These are phyloP conservation scores for Koerneria pararmatus DNA, from an alignment of 2,888 invertebrate species.

Conservation along the genomic window DNA sequence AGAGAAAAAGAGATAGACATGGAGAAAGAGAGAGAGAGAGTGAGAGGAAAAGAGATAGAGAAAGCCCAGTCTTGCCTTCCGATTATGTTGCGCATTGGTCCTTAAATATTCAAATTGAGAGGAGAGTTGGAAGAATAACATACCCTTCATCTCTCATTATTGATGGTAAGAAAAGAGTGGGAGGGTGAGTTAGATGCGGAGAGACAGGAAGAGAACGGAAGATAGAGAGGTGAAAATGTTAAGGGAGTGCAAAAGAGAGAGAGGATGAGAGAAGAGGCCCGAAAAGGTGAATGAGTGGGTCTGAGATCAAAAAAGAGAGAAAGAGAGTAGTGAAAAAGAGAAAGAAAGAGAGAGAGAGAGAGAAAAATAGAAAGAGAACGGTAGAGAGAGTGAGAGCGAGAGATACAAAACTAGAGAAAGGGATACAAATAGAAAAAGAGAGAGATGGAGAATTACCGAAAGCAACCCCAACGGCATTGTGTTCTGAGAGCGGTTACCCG, in stretches of 20 bases:
- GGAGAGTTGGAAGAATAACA: too few relatives aligned
- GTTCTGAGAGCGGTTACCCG: too few relatives aligned
- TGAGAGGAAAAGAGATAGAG: conserved; percentile 10
- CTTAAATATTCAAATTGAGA: too few relatives aligned
- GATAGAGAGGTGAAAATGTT: conserved; percentile 5
- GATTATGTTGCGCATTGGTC: background rate
- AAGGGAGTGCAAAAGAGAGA: background rate
- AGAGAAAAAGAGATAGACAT: conserved; percentile 4
- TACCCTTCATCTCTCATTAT: background rate
- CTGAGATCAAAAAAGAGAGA: too few relatives aligned
- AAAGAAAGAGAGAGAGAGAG: too few relatives aligned
- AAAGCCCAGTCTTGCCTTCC: background rate
- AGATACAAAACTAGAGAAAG: too few relatives aligned
- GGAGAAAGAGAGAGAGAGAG: conserved; percentile 7
- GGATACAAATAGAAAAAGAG: too few relatives aligned
- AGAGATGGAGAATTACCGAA: too few relatives aligned
- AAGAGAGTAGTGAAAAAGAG: too few relatives aligned
- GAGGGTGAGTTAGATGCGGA: background rate
- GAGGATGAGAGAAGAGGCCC: background rate
- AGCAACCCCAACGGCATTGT: too few relatives aligned
- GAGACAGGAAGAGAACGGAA: background rate
- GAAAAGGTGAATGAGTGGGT: background rate
- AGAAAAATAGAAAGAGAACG: too few relatives aligned
- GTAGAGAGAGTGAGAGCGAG: too few relatives aligned
- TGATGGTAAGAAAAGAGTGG: background rate